These are phyloP conservation scores for Vimba vimba DNA, from an alignment of 2,113 vertebrate genomes.

Conservation along the genomic window DNA sequence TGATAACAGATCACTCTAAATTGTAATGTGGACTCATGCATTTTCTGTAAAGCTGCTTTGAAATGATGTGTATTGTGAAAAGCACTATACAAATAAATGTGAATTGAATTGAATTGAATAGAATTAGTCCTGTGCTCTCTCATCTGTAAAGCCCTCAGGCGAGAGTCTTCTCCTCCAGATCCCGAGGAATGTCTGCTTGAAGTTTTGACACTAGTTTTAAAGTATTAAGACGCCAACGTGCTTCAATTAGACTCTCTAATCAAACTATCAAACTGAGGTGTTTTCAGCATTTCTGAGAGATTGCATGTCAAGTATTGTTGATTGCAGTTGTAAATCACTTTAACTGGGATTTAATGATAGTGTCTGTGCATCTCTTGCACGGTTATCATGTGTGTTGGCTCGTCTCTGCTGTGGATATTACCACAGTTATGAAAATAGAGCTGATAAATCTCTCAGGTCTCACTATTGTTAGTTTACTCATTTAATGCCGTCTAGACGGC, in stretches of 20 bases:
- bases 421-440: background rate
- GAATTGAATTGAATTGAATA: no score
- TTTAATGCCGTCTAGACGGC: background rate
- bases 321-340: background rate
- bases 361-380: background rate
- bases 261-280: background rate
- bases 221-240: background rate
- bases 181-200: background rate
- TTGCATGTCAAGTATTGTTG: background rate
- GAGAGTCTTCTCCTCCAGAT: slow-evolving; percentile 2
- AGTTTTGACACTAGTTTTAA: background rate
- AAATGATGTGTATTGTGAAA: no score
- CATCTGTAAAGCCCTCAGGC: background rate
- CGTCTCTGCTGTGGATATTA: background rate
- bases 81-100: no score
- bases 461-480: background rate
- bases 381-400: background rate
- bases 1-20: no score
- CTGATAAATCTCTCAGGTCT: background rate
- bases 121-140: background rate
- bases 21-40: no score
- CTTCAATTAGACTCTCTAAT: slow-evolving; percentile 9
- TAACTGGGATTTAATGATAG: background rate
- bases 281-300: background rate
- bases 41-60: no score